A percentile compares a stretch with the other conserved stretches of the same genome.
Evolutionary conservation across 2,797 vertebrate species (phyloP).

Genomic region (Okamejei kenojei): DNA sequence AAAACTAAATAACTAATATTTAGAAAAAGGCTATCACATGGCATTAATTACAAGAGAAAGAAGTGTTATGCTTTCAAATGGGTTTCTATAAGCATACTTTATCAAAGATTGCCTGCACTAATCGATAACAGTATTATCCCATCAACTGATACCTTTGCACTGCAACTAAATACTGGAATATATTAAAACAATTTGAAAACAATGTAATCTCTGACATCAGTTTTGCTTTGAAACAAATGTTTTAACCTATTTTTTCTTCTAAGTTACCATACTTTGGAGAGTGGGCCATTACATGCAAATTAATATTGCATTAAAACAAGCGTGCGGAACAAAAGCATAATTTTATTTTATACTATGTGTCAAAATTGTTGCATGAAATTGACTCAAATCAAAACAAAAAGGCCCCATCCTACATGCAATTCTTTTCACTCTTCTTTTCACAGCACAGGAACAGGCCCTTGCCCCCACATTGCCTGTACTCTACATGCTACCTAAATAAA

Average conservation of each 20-base stretch:
- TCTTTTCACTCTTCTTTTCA: not conserved
- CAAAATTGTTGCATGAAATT: not conserved
- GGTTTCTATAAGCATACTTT: not conserved
- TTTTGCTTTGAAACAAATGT: not conserved
- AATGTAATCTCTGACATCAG: not conserved
- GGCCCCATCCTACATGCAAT: not conserved
- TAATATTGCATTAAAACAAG: not conserved
- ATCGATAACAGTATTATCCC: not conserved
- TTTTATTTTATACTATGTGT: not conserved
- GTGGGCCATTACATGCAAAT: not conserved
- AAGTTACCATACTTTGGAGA: not conserved
- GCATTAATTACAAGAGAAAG: not conserved
- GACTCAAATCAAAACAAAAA: not conserved
- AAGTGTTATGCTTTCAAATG: not conserved
- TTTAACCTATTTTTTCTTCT: not conserved
- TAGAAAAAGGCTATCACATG: not conserved
- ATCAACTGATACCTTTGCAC: not conserved
- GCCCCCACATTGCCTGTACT: too few species aligned
- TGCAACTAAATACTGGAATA: not conserved
- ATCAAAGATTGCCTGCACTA: not conserved
- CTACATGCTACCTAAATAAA: too few species aligned
- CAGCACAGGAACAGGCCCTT: too few species aligned
- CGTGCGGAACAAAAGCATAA: not conserved
- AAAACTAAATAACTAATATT: not conserved
- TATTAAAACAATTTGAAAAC: not conserved